These are phyloP conservation scores for Capitulum mitella DNA, from an alignment of 2,888 invertebrate species.

Conservation along the genomic window DNA sequence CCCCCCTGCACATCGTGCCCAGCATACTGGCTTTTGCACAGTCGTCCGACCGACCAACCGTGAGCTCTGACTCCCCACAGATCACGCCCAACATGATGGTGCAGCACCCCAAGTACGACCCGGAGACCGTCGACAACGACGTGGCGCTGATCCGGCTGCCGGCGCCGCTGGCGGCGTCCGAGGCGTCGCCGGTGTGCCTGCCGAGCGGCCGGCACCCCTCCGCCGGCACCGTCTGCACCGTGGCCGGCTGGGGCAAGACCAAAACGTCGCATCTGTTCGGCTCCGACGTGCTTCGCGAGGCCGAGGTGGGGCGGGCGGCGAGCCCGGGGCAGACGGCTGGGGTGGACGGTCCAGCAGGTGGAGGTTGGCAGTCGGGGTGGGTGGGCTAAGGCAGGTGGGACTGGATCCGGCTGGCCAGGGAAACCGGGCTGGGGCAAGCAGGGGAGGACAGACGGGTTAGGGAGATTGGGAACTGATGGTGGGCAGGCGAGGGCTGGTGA, in stretches of 20 bases:
- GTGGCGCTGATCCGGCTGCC: conserved; percentile 71
- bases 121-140: conserved; percentile 84
- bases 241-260: conserved; percentile 89
- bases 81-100: conserved; percentile 49
- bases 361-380: neutral
- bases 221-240: conserved; percentile 62
- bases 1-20: no score
- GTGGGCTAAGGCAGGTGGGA: neutral
- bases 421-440: no score
- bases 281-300: conserved; percentile 75
- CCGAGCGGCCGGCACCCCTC: conserved; percentile 62
- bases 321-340: no score
- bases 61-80: no score
- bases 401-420: neutral
- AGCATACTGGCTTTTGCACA: no score
- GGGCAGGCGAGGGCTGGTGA: no score
- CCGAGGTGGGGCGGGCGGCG: conserved; percentile 57
- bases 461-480: no score
- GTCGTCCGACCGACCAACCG: no score
- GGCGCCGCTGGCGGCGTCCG: conserved; percentile 44
- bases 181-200: conserved; percentile 66
- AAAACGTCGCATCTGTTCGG: conserved; percentile 68
- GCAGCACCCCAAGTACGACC: conserved; percentile 77
- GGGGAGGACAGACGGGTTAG: no score
- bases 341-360: neutral